Evolutionary conservation across 1,140 invertebrate genomes (phyloP).

Genomic region (Uloborus diversus): DNA sequence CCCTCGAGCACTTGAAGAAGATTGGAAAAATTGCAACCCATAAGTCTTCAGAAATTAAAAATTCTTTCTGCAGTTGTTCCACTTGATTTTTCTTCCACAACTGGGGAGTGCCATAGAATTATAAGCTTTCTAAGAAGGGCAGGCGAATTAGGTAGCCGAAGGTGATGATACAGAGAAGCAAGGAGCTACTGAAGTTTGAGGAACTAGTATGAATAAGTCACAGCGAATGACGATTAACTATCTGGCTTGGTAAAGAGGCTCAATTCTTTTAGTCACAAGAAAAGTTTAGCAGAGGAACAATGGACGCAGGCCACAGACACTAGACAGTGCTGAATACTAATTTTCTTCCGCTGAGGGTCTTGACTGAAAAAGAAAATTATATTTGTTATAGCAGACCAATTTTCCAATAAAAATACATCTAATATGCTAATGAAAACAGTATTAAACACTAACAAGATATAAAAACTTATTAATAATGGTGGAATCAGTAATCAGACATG

Average conservation of each 20-base stretch:
- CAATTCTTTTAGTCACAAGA: conserved; percentile 39
- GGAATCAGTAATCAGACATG: too few species aligned
- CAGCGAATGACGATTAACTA: conserved; percentile 55
- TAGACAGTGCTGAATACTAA: conserved; percentile 53
- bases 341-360: conserved; percentile 53
- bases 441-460: too few species aligned
- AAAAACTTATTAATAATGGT: too few species aligned
- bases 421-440: too few species aligned
- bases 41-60: too few species aligned
- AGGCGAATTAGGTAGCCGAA: conserved; percentile 40
- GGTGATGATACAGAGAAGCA: conserved; percentile 52
- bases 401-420: too few species aligned
- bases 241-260: conserved; percentile 51
- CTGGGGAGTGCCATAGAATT: conserved; percentile 44
- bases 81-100: conserved; percentile 21
- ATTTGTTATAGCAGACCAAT: too few species aligned
- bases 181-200: conserved; percentile 54
- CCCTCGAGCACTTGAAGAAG: too few species aligned
- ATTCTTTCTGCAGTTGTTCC: conserved; percentile 8
- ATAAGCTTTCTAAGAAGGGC: conserved; percentile 39
- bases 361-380: conserved; percentile 37
- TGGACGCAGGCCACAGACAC: conserved; percentile 56
- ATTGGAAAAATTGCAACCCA: too few species aligned
- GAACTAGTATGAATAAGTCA: conserved; percentile 56
- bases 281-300: conserved; percentile 53